Base-by-base conservation (phyloP, 2,888 invertebrate genomes). In the Tipula vernalis region DNA sequence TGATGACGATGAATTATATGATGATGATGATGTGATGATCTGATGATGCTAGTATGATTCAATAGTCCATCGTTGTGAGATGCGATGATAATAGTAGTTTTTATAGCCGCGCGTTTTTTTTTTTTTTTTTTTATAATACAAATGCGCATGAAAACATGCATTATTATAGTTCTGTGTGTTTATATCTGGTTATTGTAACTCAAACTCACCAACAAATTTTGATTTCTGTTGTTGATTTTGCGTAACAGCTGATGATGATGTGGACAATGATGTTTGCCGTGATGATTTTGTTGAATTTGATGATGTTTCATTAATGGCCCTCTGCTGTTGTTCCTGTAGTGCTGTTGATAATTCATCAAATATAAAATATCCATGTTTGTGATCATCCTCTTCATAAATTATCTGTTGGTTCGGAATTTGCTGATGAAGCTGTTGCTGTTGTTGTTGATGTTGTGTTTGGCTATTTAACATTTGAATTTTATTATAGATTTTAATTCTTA, bases 151-250 rank as follows among this genome's bases (percentile, higher is more conserved):
- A 39, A 15, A 84, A 39, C 86, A 86, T 71, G 42, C 83, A 51
- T 86, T 57, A 51, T 86, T 57, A 42, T 86, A 42, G 83, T 87
- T 84, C 42, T 83, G 15, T 87, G 83, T 86, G 86, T 42, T 36
- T 71, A 28, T 51, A 51, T 51, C 51, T n/a, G 47, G 28, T 28
- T 71, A 71, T 71, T 28, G 71, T 71, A 28, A 71, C 71, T 71
- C 71, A 71, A 90, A 91, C 91, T 91, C 91, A 91, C 91, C 91
- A 90, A 91, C 90, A 90, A 91, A 91, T 91, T 91, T 42, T 18
- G 18, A 91, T 51, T 87, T 87, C 28, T 86, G 87, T 83, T 86
- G 86, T 85, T 84, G 57, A 83, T 87, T 83, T 86, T 83, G 85
- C 71, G 86, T 87, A 41, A 87, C 44, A 57, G 86, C 57, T 57